phyloP scores from a whole-genome alignment of 1,140 invertebrate genomes.

The Papilio glaucus region DNA sequence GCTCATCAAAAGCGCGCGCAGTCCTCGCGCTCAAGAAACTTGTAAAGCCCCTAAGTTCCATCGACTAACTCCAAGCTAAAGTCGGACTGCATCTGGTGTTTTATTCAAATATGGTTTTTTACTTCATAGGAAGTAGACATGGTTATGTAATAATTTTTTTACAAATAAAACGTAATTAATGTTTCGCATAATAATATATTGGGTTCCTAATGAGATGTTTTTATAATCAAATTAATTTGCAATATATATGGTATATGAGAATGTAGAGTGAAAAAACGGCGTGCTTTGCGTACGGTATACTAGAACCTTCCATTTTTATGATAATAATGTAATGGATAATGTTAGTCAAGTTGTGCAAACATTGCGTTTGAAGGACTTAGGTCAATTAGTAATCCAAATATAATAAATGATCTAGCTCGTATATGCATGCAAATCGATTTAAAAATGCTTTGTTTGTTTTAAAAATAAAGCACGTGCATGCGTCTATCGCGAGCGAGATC shows the following conservation, averaged over 20 bases:
- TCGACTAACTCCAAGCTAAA: no score
- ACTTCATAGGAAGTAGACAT: no score
- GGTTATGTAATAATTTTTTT: not conserved
- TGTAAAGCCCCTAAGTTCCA: no score
- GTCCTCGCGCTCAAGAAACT: no score
- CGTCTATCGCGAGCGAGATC: no score
- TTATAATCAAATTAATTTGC: constrained; percentile 16
- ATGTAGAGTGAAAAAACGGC: constrained; percentile 1
- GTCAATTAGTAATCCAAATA: constrained; percentile 21
- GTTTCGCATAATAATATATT: constrained; percentile 31
- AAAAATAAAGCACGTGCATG: not conserved
- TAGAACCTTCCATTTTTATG: constrained; percentile 16
- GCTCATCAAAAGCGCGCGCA: no score
- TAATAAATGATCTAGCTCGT: not conserved
- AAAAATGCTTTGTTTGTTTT: constrained; percentile 20
- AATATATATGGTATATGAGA: constrained; percentile 46
- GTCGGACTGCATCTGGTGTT: no score
- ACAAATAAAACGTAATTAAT: not conserved
- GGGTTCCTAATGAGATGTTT: constrained; percentile 10
- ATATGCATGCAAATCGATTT: no score
- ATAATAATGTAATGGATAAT: constrained; percentile 28
- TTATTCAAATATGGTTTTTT: not conserved
- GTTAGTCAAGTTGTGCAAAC: not conserved
- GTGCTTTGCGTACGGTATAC: constrained; percentile 32
- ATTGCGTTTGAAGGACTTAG: constrained; percentile 2